Percentiles rank a stretch among this genome's conserved stretches.
Conservation (phyloP, 2,113 vertebrate genomes). For the Cyprinus carpio region DNA sequence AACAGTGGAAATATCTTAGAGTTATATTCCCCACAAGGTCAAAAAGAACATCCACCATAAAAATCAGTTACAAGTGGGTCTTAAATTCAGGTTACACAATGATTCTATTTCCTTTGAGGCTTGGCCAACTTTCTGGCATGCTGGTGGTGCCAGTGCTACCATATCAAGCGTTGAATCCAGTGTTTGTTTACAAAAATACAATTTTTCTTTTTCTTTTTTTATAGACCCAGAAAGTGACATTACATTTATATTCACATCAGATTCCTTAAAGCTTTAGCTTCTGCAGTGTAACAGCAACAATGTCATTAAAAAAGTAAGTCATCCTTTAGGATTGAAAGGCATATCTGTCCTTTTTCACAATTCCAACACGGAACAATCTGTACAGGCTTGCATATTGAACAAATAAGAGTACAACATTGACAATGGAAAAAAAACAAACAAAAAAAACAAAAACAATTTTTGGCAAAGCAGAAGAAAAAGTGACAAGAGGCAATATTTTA, state of each 20-base stretch:
- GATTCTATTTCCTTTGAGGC: constrained; percentile 66
- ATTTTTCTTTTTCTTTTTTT: constrained; percentile 67
- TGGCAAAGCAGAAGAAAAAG: constrained; percentile 81
- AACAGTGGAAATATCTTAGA: constrained; percentile 74
- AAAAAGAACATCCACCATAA: constrained; percentile 71
- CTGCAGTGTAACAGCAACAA: constrained; percentile 78
- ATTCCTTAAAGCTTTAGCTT: constrained; percentile 81
- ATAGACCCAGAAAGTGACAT: constrained; percentile 75
- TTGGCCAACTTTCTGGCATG: constrained; percentile 50
- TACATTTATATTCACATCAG: constrained; percentile 76
- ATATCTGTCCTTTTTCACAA: constrained; percentile 71
- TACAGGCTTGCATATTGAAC: constrained; percentile 73
- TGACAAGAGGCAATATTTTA: constrained; percentile 74
- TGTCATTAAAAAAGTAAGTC: constrained; percentile 71
- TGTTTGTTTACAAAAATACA: constrained; percentile 80
- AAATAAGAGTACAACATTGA: constrained; percentile 66
- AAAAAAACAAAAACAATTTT: constrained; percentile 66
- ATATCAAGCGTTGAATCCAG: constrained; percentile 76
- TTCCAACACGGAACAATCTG: constrained; percentile 70
- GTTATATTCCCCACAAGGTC: constrained; percentile 76
- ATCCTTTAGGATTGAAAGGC: constrained; percentile 68
- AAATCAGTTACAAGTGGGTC: constrained; percentile 77
- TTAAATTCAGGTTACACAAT: constrained; percentile 64
- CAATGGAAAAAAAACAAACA: constrained; percentile 55
- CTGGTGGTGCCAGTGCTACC: constrained; percentile 47